Evolutionary conservation across 2,113 vertebrate species (phyloP), one percentile per base, ranked within the genome.

Genomic region (Struthio camelus): DNA sequence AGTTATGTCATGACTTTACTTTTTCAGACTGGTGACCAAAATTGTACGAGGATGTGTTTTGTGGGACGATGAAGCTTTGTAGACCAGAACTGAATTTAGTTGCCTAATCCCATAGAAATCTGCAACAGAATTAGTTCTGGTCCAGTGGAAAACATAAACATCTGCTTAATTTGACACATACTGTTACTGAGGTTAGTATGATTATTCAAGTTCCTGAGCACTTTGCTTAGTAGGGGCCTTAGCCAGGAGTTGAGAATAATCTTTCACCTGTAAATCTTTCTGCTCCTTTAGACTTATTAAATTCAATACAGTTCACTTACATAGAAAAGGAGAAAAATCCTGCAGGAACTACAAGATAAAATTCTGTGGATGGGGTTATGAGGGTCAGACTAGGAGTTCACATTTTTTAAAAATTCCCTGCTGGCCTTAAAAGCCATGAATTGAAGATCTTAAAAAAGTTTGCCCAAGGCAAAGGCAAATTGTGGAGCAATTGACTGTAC

Each of bases 231-330:
- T 36, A 93, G 48, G 6, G 20, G 7, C 25, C 42, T 91, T 92
- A 80, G 42, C 11, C 30, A 84, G 27, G 40, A 77, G 88, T 76
- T 87, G 70, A 82, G 46, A 94, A 76, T 85, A 92, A 91, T 75
- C 71, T 80, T 87, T 95, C 54, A 80, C 66, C n/a, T 95, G 40
- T 89, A 87, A 93, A 95, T 80, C 75, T 87, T 80, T 84, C 75
- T 89, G 9, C 78, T 94, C 24, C 16, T 18, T 18, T 86, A 42
- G 23, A 59, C 40, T 94, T 93, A 59, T 19, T 83, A 85, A 89
- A 89, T 64, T 96, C 78, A 82, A 56, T 94, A 51, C 18, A 65
- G 48, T 89, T 89, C 65, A 83, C 50, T 94, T 91, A 72, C 18
- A 54, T 30, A 59, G 58, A 28, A 89, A 96, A 89, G 46, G 25